Evolutionary conservation across 2,888 invertebrate species (phyloP).

Genomic region (Stenurella melanura): DNA sequence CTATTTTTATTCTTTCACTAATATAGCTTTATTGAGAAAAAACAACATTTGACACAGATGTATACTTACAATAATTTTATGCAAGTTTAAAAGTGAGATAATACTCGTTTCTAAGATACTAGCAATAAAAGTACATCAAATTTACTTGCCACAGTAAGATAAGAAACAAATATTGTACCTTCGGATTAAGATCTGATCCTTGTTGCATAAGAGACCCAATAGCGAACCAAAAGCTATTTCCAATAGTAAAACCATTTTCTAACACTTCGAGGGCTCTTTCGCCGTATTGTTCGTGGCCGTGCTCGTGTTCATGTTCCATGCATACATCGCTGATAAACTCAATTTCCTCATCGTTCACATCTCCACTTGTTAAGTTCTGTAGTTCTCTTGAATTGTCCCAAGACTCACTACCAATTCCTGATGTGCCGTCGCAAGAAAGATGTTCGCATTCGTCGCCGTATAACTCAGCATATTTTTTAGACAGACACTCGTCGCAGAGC

Average conservation of each 20-base stretch:
- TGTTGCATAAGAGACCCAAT: conserved; percentile 96
- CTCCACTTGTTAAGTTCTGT: conserved; percentile 20
- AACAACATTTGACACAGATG: too few relatives aligned
- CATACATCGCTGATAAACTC: conserved; percentile 45
- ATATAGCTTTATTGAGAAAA: too few relatives aligned
- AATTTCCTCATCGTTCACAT: conserved; percentile 33
- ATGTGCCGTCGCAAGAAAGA: conserved; percentile 58
- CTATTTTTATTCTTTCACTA: too few relatives aligned
- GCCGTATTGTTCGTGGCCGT: conserved; percentile 58
- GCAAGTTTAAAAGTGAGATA: not conserved
- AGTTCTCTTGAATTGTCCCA: conserved; percentile 26
- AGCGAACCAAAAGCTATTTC: conserved; percentile 97
- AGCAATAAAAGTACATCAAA: conserved; percentile 3
- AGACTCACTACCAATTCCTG: conserved; percentile 64
- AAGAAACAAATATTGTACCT: conserved; percentile 76
- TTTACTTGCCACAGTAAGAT: not conserved
- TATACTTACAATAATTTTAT: too few relatives aligned
- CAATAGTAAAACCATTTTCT: conserved; percentile 89
- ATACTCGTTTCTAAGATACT: conserved; percentile 32
- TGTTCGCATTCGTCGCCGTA: conserved; percentile 66
- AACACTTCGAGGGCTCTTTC: conserved; percentile 67
- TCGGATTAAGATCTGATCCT: conserved; percentile 93
- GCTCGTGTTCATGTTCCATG: conserved; percentile 64
- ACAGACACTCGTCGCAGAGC: conserved; percentile 76
- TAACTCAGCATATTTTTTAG: conserved; percentile 61